phyloP scores from a whole-genome alignment of 2,113 vertebrate species.

The Austrofundulus limnaeus region DNA sequence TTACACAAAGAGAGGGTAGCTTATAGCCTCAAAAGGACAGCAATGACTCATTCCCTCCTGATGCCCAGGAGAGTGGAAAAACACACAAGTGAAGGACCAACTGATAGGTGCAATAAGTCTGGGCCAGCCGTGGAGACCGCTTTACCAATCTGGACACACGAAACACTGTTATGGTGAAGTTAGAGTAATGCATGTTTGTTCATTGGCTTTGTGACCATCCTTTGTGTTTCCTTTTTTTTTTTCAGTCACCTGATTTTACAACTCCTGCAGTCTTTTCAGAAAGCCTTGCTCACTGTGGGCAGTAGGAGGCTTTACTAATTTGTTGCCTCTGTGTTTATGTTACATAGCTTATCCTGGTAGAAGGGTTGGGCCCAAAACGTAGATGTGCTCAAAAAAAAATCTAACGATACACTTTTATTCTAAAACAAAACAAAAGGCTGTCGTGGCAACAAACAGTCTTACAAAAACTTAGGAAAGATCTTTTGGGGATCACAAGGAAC shows the following conservation, averaged over 20 bases:
- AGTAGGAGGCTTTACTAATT: slow-evolving; percentile 16
- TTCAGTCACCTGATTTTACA: slow-evolving; percentile 4
- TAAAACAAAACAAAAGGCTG: too few species aligned
- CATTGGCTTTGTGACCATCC: background rate
- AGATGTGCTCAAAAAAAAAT: too few species aligned
- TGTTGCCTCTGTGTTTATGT: slow-evolving; percentile 27
- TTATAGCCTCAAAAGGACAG: slow-evolving; percentile 32
- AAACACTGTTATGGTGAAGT: background rate
- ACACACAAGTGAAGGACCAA: slow-evolving; percentile 24
- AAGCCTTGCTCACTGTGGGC: background rate
- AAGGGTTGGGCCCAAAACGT: too few species aligned
- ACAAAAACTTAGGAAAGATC: too few species aligned
- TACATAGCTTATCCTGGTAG: too few species aligned
- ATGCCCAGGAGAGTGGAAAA: slow-evolving; percentile 24
- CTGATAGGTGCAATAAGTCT: slow-evolving; percentile 42
- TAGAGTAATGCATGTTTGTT: background rate
- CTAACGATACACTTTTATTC: too few species aligned
- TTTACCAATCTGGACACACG: slow-evolving; percentile 28
- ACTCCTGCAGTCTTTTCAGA: slow-evolving; percentile 11
- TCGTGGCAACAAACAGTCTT: too few species aligned
- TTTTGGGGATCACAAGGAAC: too few species aligned
- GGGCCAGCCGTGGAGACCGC: slow-evolving; percentile 39
- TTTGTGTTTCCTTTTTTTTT: background rate
- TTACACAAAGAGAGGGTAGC: slow-evolving; percentile 19
- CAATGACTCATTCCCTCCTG: slow-evolving; percentile 62